Base-by-base conservation (phyloP, 2,888 invertebrate species). In the Perizoma affinitatum region DNA sequence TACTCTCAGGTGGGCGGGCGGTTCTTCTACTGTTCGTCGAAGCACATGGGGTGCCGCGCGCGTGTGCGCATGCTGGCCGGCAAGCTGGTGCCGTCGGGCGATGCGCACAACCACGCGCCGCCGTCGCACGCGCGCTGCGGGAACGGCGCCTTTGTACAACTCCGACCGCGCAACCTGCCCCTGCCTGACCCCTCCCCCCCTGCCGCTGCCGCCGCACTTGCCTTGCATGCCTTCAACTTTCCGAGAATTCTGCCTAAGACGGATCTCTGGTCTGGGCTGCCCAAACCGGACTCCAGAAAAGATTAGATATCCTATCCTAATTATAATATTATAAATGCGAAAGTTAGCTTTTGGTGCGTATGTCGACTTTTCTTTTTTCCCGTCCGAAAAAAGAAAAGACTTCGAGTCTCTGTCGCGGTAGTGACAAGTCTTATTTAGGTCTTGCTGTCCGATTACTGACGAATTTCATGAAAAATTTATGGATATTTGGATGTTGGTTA, bases 1-100 rank as follows among this genome's bases (percentile, higher is more conserved):
- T 92, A 91, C 73, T 92, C 92, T 4, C 92, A 92, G 79, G 91
- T 92, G 9, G 90, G 92, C 1, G 91, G 90, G n/a, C 75, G 92
- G 61, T 91, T 90, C 73, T 92, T 90, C 78, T 92, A 92, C 78
- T 92, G 92, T 61, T 91, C 91, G 1, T 91, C 91, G 43, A 92
- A 92, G 78, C 92, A 92, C 55, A 89, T 89, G 82, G 92, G 92
- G 7, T 92, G 92, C 70, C 72, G 88, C 49, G 92, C 92, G 44
- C 75, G 92, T 46, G 91, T 92, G 53, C 74, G 91, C 5, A 73
- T 91, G 45, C 77, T 87, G 62, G 77, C 82, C 2, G 90, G 90
- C 7, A 86, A 86, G 74, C 76, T 91, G 65, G 82, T 91, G 33
- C 84, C 88, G 1, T 89, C 90, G 0, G 87, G 86, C 0, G 91